Evolutionary conservation across 2,797 vertebrate genomes (phyloP), one percentile per base, ranked within the genome.

Genomic region (Hydrocynus forskahlii): DNA sequence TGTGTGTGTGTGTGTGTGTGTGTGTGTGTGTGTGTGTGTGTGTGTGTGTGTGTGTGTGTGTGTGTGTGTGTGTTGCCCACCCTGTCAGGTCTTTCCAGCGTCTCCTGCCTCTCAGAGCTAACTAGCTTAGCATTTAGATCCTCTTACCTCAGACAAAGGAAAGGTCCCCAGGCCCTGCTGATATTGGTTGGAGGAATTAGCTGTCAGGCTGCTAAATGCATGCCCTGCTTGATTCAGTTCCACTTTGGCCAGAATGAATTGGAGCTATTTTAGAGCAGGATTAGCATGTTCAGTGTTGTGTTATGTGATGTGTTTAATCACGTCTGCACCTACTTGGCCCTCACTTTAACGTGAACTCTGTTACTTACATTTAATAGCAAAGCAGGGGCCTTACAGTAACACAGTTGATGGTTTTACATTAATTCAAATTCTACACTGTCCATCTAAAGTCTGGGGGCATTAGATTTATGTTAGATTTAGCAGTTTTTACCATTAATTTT

Each of bases 101-200:
- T 59, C 59, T 62, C 59, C 23, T 3, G 23, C 14, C 59, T 62
- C 75, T 54, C 45, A 23, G 73, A 38, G 71, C 43, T 81, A 86
- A 88, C 78, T 75, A 84, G 85, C 84, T 89, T 84, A 88, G 71
- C 59, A 45, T 23, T 38, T 50, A 80, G 64, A 89, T 90, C 89
- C 86, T 84, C 71, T 88, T 88, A 90, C 64, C 71, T 3, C 50
- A 55, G 69, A 55, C 62, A 63, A 17, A 35, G 4, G 25, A 63
- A 10, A 14, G 25, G 62, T 63, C 62, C 25, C 25, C 14, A 25
- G 62, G 25, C 13, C 25, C 62, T 29, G 13, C 62, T 63, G 62
- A 13, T 63, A 17, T 16, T 63, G 62, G 62, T 17, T 35, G 62
- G 62, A 63, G 25, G 62, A 29, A 63, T 63, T 29, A 63, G 29